A percentile compares a stretch with the other conserved stretches of the same genome.
phyloP scores from a whole-genome alignment of 2,113 vertebrate species.

The Protomyctophum bolini region DNA sequence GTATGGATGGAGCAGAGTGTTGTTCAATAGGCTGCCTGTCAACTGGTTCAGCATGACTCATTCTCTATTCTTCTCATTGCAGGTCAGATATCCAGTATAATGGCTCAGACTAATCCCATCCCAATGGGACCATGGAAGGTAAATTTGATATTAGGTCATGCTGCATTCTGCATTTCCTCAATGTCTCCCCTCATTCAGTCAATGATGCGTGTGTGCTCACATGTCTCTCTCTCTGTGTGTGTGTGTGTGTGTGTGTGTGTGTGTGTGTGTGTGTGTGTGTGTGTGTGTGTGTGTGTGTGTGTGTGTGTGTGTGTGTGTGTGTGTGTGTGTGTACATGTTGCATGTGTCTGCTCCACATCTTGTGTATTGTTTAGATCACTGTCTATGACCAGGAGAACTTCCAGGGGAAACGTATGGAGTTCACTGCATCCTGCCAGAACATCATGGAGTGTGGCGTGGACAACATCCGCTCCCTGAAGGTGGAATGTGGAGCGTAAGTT shows the following conservation, averaged over 20 bases:
- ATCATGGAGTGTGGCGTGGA: conserved; percentile 89
- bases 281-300: conserved; percentile 12
- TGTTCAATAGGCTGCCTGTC: background rate
- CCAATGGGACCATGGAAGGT: conserved; percentile 93
- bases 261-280: conserved; percentile 3
- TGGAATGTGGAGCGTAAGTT: conserved; percentile 95
- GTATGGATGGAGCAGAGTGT: background rate
- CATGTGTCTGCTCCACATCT: conserved; percentile 45
- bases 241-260: background rate
- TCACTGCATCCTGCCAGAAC: conserved; percentile 89
- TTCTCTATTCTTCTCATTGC: conserved; percentile 32
- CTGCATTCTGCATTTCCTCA: conserved; percentile 1
- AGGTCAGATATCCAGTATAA: conserved; percentile 75
- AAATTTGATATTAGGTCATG: conserved; percentile 28
- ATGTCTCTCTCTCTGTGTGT: background rate
- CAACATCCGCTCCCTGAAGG: conserved; percentile 91
- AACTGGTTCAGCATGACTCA: background rate
- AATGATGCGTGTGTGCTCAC: conserved; percentile 8
- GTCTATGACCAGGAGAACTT: conserved; percentile 96
- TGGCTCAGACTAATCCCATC: conserved; percentile 91
- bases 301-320: background rate
- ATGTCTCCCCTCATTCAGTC: conserved; percentile 25
- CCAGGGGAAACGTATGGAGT: conserved; percentile 93
- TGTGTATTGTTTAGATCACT: conserved; percentile 83
- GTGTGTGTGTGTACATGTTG: conserved; percentile 3